Conservation (phyloP, 2,113 vertebrate genomes). For the Tetraodon nigroviridis region DNA sequence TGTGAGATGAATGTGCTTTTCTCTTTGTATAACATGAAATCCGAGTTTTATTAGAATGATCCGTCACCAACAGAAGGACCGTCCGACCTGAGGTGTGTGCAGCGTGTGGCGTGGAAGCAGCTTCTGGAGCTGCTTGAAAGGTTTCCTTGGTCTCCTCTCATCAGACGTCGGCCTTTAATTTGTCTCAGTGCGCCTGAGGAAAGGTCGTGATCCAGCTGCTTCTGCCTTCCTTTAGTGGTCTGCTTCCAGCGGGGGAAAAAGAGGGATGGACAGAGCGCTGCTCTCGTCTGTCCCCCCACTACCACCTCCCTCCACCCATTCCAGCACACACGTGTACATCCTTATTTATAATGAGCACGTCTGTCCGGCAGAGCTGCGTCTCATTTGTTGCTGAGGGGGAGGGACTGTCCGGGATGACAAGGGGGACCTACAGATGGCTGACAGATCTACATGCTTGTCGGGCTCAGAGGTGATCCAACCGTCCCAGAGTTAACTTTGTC, state of each 20-base stretch:
- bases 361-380: conserved; percentile 38
- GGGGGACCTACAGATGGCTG: conserved; percentile 61
- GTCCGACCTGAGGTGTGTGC: conserved; percentile 47
- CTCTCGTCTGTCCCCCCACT: background rate
- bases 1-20: conserved; percentile 40
- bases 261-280: conserved; percentile 21
- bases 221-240: conserved; percentile 55
- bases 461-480: conserved; percentile 52
- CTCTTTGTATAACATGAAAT: background rate
- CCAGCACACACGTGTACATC: conserved; percentile 37
- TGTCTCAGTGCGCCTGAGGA: conserved; percentile 66
- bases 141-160: conserved; percentile 60
- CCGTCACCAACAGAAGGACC: conserved; percentile 32
- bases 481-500: conserved; percentile 66
- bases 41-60: no score
- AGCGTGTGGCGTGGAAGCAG: conserved; percentile 40
- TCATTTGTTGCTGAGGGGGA: conserved; percentile 49
- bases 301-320: conserved; percentile 30
- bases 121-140: conserved; percentile 51
- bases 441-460: conserved; percentile 50
- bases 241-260: conserved; percentile 41
- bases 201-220: conserved; percentile 73
- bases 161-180: conserved; percentile 72
- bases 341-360: conserved; percentile 62
- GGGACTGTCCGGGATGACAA: conserved; percentile 26